phyloP scores from a whole-genome alignment of 2,888 invertebrate species.

The Erebia aethiops region DNA sequence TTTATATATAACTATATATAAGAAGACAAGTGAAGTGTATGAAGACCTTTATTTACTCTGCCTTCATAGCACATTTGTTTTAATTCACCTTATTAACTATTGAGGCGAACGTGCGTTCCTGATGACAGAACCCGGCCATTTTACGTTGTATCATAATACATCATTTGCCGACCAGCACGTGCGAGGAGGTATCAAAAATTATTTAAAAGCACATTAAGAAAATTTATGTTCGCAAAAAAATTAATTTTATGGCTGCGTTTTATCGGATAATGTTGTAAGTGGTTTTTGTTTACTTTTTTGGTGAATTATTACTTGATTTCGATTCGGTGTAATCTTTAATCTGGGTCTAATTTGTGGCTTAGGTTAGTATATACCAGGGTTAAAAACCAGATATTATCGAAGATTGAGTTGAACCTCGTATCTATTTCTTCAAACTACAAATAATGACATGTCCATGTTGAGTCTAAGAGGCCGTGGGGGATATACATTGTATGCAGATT shows the following conservation, averaged over 20 bases:
- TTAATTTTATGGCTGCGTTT: constrained; percentile 27
- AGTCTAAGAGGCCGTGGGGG: not conserved
- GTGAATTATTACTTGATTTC: constrained; percentile 1
- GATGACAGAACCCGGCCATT: constrained; percentile 23
- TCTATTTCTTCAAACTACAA: not conserved
- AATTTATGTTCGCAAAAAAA: constrained; percentile 33
- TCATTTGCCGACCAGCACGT: constrained; percentile 31
- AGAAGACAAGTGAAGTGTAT: not conserved
- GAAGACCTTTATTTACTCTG: not conserved
- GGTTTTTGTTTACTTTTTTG: constrained; percentile 15
- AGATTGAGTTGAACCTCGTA: not conserved
- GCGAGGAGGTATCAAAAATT: constrained; percentile 31
- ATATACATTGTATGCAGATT: not conserved
- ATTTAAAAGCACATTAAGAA: constrained; percentile 36
- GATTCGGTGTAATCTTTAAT: not conserved
- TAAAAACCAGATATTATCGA: not conserved
- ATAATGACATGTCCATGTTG: not conserved
- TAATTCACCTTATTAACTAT: not conserved
- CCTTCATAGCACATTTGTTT: constrained; percentile 13
- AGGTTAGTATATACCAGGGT: not conserved
- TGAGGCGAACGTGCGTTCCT: constrained; percentile 19
- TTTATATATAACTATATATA: too few relatives aligned
- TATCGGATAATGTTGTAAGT: constrained; percentile 23
- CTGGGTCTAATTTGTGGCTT: not conserved
- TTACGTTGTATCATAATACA: constrained; percentile 31